Base-by-base conservation (phyloP, 2,888 invertebrate genomes). In the Ochropacha duplaris region DNA sequence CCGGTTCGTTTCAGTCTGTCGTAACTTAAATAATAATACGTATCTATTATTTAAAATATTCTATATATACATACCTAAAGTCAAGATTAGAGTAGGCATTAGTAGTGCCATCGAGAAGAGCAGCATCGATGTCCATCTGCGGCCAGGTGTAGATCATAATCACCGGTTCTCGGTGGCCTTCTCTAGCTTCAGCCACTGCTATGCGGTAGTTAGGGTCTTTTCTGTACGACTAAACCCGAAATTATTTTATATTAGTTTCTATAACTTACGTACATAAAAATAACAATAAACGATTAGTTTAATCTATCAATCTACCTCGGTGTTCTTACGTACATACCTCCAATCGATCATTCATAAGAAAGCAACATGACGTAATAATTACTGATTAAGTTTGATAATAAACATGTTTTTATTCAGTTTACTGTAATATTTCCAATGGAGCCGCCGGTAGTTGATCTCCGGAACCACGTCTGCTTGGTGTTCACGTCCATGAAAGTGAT, bases 111-210 rank as follows among this genome's bases (percentile, higher is more conserved):
- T 95, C 95, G 57, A 94, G 88, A 24, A 98, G 90, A n/a, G 96
- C 94, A 3, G 95, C 94, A 52, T 96, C 93, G 8, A 97, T 94
- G 55, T 95, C 94, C 87, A 98, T 94, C 57, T 94, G 94, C 0
- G 98, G 98, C 95, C 96, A 98, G 57, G 95, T 95, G 81, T 97
- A 98, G 50, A 98, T 92, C 34, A 97, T 94, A 65, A 98, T 96
- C 14, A 96, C 89, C 0, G 98, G 98, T 8, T 94, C 88, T 0
- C 78, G 76, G 0, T 96, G 64, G 0, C 84, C 84, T 57, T 93
- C 88, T 34, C 82, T 83, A 9, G 85, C 87, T 88, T 98, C 98
- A 1, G 95, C 98, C n/a, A 98, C 94, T 0, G 98, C 98, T 74
- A 98, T 94, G 64, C 96, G 95, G 60, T 89, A 90, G 68, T 87